Evolutionary conservation across 2,797 vertebrate genomes (phyloP).

Genomic region (Xerus rutilus): DNA sequence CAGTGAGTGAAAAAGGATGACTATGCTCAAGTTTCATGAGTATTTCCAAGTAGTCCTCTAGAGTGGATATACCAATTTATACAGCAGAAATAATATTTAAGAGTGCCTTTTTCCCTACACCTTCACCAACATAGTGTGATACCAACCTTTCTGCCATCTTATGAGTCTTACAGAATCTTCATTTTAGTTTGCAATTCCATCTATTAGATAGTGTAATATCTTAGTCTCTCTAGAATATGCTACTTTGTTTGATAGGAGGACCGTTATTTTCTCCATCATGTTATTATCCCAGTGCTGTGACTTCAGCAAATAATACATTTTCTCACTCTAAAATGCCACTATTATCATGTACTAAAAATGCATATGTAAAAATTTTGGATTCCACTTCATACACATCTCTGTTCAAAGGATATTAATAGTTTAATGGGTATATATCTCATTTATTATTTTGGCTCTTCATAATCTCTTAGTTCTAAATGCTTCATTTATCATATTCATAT

Average conservation of each 20-base stretch:
- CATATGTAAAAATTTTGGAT: neutral
- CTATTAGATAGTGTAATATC: neutral
- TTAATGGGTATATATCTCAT: neutral
- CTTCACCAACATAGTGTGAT: neutral
- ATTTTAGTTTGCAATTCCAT: slow-evolving; percentile 23
- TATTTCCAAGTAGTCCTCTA: neutral
- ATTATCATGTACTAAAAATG: neutral
- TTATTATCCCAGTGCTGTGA: neutral
- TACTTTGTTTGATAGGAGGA: neutral
- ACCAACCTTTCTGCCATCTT: neutral
- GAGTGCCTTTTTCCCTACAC: neutral
- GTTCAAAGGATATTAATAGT: neutral
- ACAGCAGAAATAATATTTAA: neutral
- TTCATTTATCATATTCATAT: neutral
- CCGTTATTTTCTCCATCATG: neutral
- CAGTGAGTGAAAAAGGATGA: neutral
- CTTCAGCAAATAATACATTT: neutral
- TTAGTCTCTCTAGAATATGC: neutral
- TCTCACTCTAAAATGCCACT: neutral
- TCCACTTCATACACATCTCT: neutral
- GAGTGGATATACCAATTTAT: neutral
- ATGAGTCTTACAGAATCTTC: neutral
- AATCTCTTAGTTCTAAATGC: neutral
- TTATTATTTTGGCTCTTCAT: neutral
- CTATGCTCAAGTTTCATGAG: neutral